Evolutionary conservation across 2,797 vertebrate species (phyloP).

Genomic region (Nasua narica): DNA sequence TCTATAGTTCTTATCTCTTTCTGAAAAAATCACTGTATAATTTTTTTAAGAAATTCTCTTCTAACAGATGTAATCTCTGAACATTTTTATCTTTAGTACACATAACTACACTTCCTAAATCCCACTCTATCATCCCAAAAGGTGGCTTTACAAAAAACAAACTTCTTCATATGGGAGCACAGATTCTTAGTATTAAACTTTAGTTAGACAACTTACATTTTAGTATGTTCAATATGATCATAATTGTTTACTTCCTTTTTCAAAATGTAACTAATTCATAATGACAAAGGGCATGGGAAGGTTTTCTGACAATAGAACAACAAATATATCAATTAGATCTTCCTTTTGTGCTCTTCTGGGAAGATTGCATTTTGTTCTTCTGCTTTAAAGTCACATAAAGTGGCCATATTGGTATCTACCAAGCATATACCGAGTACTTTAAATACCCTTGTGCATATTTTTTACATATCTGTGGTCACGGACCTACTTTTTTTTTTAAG

Average conservation of each 20-base stretch:
- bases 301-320: neutral
- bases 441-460: neutral
- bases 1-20: neutral
- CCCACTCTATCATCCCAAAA: neutral
- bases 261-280: constrained; percentile 10
- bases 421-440: neutral
- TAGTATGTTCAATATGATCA: neutral
- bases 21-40: neutral
- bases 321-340: neutral
- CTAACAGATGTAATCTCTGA: neutral
- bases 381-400: neutral
- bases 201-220: neutral
- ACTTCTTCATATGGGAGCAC: neutral
- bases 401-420: neutral
- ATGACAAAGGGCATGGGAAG: neutral
- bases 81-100: neutral
- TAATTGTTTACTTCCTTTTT: neutral
- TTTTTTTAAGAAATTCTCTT: neutral
- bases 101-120: neutral
- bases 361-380: neutral
- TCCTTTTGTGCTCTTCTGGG: neutral
- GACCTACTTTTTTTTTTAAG: neutral
- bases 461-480: neutral
- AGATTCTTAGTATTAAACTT: neutral
- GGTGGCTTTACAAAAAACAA: neutral